Evolutionary conservation across 2,113 vertebrate species (phyloP).

Genomic region (Nothocercus nigrocapillus): DNA sequence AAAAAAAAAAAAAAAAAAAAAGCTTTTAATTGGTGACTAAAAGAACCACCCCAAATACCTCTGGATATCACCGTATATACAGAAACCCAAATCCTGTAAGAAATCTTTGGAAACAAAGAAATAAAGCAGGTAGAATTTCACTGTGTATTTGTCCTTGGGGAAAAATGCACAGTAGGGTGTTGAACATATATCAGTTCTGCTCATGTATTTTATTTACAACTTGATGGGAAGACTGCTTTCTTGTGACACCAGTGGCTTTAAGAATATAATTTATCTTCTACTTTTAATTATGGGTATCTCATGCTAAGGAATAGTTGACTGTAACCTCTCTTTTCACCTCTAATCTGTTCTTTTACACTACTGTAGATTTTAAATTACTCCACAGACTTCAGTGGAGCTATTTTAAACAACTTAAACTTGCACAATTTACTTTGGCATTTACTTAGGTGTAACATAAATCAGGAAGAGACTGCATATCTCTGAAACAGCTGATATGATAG

Average conservation of each 20-base stretch:
- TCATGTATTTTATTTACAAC: no score
- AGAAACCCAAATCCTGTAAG: background rate
- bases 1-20: background rate
- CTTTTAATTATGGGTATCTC: background rate
- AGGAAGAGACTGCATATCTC: background rate
- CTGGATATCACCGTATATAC: fast-evolving
- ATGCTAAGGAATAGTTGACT: background rate
- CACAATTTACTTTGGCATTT: background rate
- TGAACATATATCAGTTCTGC: no score
- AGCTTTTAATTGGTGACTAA: background rate
- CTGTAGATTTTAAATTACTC: background rate
- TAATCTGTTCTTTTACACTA: background rate
- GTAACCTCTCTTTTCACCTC: background rate
- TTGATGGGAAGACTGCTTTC: background rate
- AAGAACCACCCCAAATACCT: background rate
- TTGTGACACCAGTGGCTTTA: background rate
- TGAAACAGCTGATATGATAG: background rate
- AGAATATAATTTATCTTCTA: background rate
- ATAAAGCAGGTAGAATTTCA: fast-evolving
- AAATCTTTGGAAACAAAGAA: background rate
- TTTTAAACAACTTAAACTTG: background rate
- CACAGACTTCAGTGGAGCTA: background rate
- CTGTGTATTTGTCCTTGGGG: background rate
- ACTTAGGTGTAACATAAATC: background rate
- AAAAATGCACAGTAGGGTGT: fast-evolving